Base-by-base conservation (phyloP, 2,113 vertebrate species). In the Hydrochoerus hydrochaeris region DNA sequence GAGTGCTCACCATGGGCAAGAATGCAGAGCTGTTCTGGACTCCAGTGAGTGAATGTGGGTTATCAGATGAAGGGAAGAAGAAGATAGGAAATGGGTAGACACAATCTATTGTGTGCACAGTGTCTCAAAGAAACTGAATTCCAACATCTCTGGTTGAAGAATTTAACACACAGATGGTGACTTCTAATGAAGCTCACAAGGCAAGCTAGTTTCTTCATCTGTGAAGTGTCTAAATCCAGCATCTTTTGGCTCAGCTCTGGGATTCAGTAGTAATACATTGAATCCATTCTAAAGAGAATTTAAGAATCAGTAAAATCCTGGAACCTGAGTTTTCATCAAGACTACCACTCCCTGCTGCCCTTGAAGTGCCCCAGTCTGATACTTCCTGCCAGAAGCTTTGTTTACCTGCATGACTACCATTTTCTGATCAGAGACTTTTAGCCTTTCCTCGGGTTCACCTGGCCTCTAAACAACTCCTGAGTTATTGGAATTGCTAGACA, bases 241-340 rank as follows among this genome's bases (percentile, higher is more conserved):
- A 57, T 63, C 38, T 75, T 96, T 93, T 11, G 20, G 54, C 87
- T 88, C 52, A 88, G n/a, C 35, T 83, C 32, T 44, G 67, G 26
- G 28, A 57, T 28, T 94, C 60, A 78, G 49, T 80, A 26, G 3
- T 77, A 46, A 24, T 26, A n/a, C 19, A 24, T 7, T 84, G 46
- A 81, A 24, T 54, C 81, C 58, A 77, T 52, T 92, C 57, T 88
- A 22, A 67, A 52, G 90, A 80, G 69, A 65, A 67, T 9, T 49
- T 86, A 73, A 96, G 26, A 12, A 60, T 54, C 57, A 84, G 9
- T 77, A 49, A 95, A 90, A 77, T 87, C 73, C 82, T 20, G 81
- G 41, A 49, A n/a, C 8, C 60, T 75, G 41, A 44, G n/a, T 57
- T 52, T 57, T 83, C 28, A 4, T 88, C 17, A n/a, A 63, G 41